phyloP scores from a whole-genome alignment of 1,140 invertebrate genomes.

The Aradophagus sp. region DNA sequence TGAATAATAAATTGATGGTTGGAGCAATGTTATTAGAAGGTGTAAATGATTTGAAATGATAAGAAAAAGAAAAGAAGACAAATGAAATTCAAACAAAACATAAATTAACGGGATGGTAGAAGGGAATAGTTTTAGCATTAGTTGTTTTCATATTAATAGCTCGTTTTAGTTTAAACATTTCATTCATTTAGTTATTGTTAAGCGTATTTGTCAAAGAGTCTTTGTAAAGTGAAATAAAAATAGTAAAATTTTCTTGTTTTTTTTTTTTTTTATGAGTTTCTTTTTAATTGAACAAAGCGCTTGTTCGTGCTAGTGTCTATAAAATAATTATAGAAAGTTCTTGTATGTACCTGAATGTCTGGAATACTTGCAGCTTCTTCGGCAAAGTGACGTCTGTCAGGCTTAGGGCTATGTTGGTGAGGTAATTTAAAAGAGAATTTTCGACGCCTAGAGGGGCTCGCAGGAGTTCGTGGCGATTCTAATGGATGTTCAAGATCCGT shows the following conservation, averaged over 20 bases:
- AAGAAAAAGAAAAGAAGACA: constrained; percentile 1
- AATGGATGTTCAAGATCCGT: constrained; percentile 81
- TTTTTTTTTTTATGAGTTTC: no score
- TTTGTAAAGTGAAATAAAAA: no score
- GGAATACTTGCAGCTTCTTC: constrained; percentile 92
- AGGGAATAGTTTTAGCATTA: constrained; percentile 27
- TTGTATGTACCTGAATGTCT: constrained; percentile 85
- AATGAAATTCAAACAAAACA: constrained; percentile 10
- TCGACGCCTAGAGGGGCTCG: constrained; percentile 85
- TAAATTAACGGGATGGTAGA: constrained; percentile 3
- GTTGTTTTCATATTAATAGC: constrained; percentile 17
- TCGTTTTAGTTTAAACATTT: background rate
- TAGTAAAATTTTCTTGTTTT: no score
- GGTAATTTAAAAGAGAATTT: constrained; percentile 93
- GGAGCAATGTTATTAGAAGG: background rate
- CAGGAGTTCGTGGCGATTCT: constrained; percentile 81
- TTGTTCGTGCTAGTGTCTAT: no score
- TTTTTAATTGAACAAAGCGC: no score
- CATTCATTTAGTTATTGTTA: no score
- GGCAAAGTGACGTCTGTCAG: constrained; percentile 88
- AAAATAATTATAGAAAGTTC: constrained; percentile 40
- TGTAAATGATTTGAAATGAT: background rate
- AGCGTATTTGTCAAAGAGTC: no score
- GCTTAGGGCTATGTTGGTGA: constrained; percentile 77
- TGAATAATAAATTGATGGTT: constrained; percentile 9